Evolutionary conservation across 2,888 invertebrate species (phyloP).

Genomic region (Gastrophysa polygoni): DNA sequence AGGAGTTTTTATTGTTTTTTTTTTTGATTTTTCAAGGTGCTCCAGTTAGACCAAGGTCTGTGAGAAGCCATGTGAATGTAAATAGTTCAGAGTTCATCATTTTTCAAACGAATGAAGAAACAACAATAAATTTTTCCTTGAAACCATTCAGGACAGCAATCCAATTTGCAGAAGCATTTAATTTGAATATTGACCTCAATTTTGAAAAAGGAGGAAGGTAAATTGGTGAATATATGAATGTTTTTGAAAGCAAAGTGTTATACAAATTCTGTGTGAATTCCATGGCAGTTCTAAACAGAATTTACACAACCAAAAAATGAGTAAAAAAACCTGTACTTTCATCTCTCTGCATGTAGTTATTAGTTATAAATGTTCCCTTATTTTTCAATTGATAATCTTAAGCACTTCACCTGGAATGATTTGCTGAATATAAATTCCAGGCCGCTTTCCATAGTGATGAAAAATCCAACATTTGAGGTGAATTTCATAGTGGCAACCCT

Average conservation of each 20-base stretch:
- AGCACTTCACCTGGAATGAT: no score
- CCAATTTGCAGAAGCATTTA: conserved; percentile 77
- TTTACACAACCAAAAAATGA: no score
- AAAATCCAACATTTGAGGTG: conserved; percentile 75
- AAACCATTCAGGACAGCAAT: conserved; percentile 84
- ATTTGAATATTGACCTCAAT: conserved; percentile 70
- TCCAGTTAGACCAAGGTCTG: conserved; percentile 50
- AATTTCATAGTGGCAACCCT: conserved; percentile 82
- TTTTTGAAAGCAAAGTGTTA: no score
- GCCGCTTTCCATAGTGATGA: conserved; percentile 77
- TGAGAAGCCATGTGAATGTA: conserved; percentile 71
- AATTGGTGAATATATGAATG: conserved; percentile 25
- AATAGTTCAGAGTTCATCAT: conserved; percentile 75
- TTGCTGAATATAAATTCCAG: no score
- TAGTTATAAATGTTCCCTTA: no score
- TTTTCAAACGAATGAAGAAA: conserved; percentile 68
- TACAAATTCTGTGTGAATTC: no score
- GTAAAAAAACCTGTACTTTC: no score
- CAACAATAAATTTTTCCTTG: conserved; percentile 81
- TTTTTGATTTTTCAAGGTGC: conserved; percentile 48
- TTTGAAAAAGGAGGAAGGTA: conserved; percentile 81
- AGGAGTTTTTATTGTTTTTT: no score
- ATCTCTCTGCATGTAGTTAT: no score
- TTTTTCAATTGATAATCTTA: no score
- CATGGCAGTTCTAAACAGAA: no score